phyloP scores from a whole-genome alignment of 2,797 vertebrate genomes.

The Steatocranus sp. region DNA sequence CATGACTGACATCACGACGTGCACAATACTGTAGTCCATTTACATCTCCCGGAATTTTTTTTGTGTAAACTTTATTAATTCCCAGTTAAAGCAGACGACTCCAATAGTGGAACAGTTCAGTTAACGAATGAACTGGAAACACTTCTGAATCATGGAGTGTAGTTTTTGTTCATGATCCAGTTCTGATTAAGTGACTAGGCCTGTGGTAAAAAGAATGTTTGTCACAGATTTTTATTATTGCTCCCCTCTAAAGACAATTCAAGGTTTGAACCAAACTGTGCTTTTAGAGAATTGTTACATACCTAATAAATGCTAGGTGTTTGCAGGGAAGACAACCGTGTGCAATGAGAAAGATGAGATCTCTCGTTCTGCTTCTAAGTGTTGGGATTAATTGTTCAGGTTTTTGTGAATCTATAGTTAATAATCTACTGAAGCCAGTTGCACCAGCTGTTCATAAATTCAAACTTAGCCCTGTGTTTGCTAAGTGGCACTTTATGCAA shows the following conservation, averaged over 20 bases:
- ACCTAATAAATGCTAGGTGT: background rate
- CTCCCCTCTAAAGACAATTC: background rate
- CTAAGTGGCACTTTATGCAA: background rate
- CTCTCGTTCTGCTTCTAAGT: background rate
- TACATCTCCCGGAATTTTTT: accelerated
- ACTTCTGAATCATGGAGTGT: background rate
- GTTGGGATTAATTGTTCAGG: too few species aligned
- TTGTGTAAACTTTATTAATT: background rate
- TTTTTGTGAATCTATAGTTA: background rate
- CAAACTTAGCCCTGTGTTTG: background rate
- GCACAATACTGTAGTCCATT: background rate
- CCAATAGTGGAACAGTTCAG: background rate
- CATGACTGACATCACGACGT: background rate
- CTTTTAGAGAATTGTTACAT: background rate
- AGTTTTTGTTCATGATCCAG: background rate
- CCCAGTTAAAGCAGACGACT: background rate
- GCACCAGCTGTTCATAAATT: background rate
- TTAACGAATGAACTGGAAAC: background rate
- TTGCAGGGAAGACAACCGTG: background rate
- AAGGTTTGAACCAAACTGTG: background rate
- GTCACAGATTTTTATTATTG: background rate
- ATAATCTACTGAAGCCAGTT: background rate
- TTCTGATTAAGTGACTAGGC: background rate
- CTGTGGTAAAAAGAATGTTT: background rate
- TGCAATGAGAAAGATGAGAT: background rate